Evolutionary conservation across 2,113 vertebrate genomes (phyloP).

Genomic region (Takifugu bimaculatus): DNA sequence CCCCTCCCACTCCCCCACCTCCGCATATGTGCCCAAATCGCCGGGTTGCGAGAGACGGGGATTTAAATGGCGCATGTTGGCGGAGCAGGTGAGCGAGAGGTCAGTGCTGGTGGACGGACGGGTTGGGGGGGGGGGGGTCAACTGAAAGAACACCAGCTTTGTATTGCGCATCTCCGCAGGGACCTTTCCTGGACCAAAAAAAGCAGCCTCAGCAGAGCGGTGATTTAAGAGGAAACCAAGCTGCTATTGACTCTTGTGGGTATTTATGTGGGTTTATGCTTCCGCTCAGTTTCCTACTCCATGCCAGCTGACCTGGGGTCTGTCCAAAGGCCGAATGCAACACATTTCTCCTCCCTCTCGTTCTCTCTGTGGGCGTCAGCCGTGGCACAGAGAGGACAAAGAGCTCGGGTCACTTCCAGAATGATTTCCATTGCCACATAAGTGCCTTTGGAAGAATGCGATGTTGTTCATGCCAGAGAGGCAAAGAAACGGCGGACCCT

Average conservation of each 20-base stretch:
- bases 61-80: constrained; percentile 47
- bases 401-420: constrained; percentile 51
- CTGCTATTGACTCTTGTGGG: constrained; percentile 20
- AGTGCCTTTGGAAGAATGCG: constrained; percentile 67
- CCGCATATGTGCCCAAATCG: constrained; percentile 20
- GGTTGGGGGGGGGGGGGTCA: constrained; percentile 35
- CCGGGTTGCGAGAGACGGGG: constrained; percentile 42
- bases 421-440: constrained; percentile 59
- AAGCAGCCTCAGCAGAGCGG: constrained; percentile 26
- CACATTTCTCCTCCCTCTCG: constrained; percentile 5
- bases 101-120: constrained; percentile 36
- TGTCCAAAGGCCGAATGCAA: constrained; percentile 23
- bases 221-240: constrained; percentile 34
- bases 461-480: constrained; percentile 56
- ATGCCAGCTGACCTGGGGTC: constrained; percentile 35
- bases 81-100: constrained; percentile 41
- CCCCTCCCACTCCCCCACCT: not conserved
- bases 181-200: not conserved
- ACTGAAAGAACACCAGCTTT: constrained; percentile 25
- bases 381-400: constrained; percentile 27
- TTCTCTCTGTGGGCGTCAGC: constrained; percentile 26
- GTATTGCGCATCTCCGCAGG: too few species aligned
- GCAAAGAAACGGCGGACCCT: constrained; percentile 57
- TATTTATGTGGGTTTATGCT: constrained; percentile 26
- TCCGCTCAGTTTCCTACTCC: constrained; percentile 17